Evolutionary conservation across 2,888 invertebrate species (phyloP), one percentile per base, ranked within the genome.

Genomic region (Metellina segmentata): DNA sequence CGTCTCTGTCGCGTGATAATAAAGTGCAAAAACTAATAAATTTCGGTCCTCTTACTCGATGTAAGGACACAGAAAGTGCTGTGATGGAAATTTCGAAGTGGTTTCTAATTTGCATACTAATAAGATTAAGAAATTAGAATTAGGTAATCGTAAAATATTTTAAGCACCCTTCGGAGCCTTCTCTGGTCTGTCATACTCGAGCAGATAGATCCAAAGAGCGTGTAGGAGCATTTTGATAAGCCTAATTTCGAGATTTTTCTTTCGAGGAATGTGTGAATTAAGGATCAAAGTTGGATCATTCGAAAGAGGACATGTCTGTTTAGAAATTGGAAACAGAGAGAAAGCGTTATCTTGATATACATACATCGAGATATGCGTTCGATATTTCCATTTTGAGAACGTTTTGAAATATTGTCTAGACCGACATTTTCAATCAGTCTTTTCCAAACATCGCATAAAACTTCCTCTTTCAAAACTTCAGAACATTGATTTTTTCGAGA

Each of bases 61-160:
- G 61, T 61, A 61, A 34, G 61, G 61, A 61, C 61, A 61, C 9
- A 61, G 61, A 61, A 61, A 61, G 61, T 16, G 61, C 61, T 16
- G 61, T 61, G 61, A 61, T 16, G 61, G 11, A 61, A 61, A 61
- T 7, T 61, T 61, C 61, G 61, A 16, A 11, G 61, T 9, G 9
- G 61, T 16, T 61, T 61, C 61, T 61, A 61, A 61, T 61, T 61
- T 61, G 61, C 61, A 61, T 61, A 61, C 61, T 61, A 61, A 61
- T 61, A 61, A 61, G 61, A 61, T 61, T 61, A 61, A 61, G 61
- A 61, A 61, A 61, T 61, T 61, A 61, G 61, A 61, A 61, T 61
- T 11, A 61, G 61, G 61, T 61, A 61, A 61, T 61, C 61, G 61
- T 61, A 61, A 61, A 61, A 61, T 61, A 61, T 61, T 61, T 61